Evolutionary conservation across 2,888 invertebrate genomes (phyloP).

Genomic region (Acronicta alni): DNA sequence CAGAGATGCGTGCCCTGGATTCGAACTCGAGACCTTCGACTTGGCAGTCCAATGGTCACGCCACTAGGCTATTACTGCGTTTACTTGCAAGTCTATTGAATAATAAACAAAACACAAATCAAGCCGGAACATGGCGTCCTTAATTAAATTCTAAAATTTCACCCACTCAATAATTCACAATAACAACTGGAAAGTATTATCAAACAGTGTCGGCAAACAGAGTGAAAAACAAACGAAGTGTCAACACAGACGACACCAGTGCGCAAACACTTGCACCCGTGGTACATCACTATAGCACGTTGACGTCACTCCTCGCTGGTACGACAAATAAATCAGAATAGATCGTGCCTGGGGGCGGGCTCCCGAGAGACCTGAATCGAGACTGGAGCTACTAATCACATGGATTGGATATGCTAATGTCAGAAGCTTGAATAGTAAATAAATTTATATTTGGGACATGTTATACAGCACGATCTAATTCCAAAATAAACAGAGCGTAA

Average conservation of each 20-base stretch:
- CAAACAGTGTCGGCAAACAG: conserved; percentile 47
- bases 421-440: conserved; percentile 13
- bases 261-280: conserved; percentile 68
- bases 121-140: not conserved
- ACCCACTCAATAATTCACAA: conserved; percentile 32
- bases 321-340: conserved; percentile 78
- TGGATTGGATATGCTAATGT: conserved; percentile 43
- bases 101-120: too few species aligned
- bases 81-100: too few species aligned
- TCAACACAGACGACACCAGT: conserved; percentile 73
- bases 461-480: too few species aligned
- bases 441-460: too few species aligned
- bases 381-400: conserved; percentile 8
- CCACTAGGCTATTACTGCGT: too few species aligned
- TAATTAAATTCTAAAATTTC: conserved; percentile 40
- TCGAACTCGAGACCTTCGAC: too few species aligned
- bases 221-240: conserved; percentile 69
- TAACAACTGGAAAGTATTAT: conserved; percentile 44
- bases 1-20: too few species aligned
- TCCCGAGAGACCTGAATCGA: conserved; percentile 67
- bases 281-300: conserved; percentile 42
- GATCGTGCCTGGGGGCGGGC: conserved; percentile 65
- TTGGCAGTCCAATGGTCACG: too few species aligned
- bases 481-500: too few species aligned
- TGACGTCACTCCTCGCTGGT: conserved; percentile 39